These are phyloP conservation scores for Hyperopisus bebe DNA, from an alignment of 2,113 vertebrate genomes.

Conservation along the genomic window DNA sequence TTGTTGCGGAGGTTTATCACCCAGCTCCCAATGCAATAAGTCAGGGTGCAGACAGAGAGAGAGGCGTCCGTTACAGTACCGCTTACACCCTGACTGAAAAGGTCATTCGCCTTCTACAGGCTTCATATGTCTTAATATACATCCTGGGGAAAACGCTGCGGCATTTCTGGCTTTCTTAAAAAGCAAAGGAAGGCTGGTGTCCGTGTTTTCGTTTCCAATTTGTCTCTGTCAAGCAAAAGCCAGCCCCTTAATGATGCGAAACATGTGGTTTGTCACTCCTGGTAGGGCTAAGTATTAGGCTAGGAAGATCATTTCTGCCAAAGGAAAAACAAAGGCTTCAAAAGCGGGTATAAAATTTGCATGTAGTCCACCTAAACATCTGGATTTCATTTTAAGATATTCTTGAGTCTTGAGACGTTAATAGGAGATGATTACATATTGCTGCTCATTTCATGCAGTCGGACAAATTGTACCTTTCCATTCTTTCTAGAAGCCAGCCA, in stretches of 20 bases:
- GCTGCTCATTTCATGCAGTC: not conserved
- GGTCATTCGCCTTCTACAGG: not conserved
- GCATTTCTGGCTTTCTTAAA: not conserved
- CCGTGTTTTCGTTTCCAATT: not conserved
- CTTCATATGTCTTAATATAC: not conserved
- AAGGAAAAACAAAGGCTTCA: not conserved
- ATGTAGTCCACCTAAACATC: not conserved
- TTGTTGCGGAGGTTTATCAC: not conserved
- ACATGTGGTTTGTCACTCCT: not conserved
- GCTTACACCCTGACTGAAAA: not conserved
- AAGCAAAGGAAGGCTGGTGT: not conserved
- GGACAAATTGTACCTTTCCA: not conserved
- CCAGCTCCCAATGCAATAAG: not conserved
- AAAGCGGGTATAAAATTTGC: not conserved
- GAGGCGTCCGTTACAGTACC: not conserved
- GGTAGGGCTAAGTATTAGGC: not conserved
- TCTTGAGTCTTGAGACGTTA: not conserved
- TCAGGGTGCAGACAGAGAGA: not conserved
- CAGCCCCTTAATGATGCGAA: not conserved
- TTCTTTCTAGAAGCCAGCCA: not conserved
- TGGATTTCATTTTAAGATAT: not conserved
- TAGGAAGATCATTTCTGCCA: not conserved
- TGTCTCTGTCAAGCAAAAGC: not conserved
- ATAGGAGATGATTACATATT: not conserved
- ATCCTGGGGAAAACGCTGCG: not conserved